phyloP scores from a whole-genome alignment of 2,113 vertebrate species.

The Sceloporus tristichus region DNA sequence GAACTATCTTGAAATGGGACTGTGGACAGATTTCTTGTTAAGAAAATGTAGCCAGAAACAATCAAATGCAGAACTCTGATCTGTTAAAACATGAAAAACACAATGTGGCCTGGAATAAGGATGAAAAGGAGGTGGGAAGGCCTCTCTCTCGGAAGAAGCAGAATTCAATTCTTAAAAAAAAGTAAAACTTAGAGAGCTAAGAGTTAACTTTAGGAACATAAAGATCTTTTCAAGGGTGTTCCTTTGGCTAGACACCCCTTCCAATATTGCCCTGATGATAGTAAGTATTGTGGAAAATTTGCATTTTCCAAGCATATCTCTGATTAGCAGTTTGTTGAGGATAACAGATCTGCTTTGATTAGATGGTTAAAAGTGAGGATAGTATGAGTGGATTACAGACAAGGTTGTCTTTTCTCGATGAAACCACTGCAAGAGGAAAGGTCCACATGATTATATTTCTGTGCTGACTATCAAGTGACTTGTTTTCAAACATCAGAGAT shows the following conservation, averaged over 20 bases:
- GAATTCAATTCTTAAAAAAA: constrained; percentile 6
- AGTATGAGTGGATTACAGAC: no score
- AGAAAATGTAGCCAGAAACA: neutral
- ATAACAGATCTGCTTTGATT: no score
- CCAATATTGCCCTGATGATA: no score
- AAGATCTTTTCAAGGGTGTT: neutral
- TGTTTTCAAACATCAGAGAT: neutral
- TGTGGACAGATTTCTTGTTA: neutral
- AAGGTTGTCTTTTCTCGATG: neutral
- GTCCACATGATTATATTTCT: neutral
- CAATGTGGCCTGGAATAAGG: constrained; percentile 1
- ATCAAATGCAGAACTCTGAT: neutral
- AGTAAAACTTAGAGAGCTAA: neutral
- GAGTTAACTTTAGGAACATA: neutral
- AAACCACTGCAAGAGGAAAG: neutral
- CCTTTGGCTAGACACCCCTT: no score
- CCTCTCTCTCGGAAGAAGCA: constrained; percentile 8
- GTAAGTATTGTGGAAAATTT: no score
- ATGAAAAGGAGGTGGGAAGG: constrained; percentile 12
- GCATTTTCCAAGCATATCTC: no score
- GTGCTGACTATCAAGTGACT: neutral
- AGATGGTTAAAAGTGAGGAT: no score
- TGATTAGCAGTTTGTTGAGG: no score
- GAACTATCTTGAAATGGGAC: neutral
- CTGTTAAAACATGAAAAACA: neutral